Percentiles rank a stretch among this genome's conserved stretches.
Conservation (phyloP, 2,888 invertebrate species). For the Eubasilissa splendida region DNA sequence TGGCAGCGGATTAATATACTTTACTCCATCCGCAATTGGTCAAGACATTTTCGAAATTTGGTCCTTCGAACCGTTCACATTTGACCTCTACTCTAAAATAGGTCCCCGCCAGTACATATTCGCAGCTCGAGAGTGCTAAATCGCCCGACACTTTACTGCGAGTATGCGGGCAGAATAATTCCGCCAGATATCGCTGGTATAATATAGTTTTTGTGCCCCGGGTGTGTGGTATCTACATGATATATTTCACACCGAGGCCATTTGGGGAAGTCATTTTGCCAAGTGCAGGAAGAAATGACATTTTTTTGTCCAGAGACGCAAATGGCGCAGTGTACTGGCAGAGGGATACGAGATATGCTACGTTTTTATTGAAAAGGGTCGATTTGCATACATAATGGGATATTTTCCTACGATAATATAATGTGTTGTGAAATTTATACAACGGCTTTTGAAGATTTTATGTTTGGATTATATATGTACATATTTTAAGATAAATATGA, state of each 20-base stretch:
- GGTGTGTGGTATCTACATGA: background rate
- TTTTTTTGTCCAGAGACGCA: slow-evolving; percentile 1
- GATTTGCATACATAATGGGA: background rate
- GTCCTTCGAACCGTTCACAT: too few species aligned
- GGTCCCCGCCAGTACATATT: too few species aligned
- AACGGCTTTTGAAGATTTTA: too few species aligned
- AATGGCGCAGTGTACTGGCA: background rate
- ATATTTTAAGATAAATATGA: too few species aligned
- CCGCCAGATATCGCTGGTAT: slow-evolving; percentile 1
- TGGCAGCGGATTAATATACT: too few species aligned
- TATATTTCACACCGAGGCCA: slow-evolving; percentile 16
- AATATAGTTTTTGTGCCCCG: slow-evolving; percentile 14
- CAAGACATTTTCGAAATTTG: too few species aligned
- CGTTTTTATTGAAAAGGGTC: slow-evolving; percentile 19
- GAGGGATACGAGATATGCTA: background rate
- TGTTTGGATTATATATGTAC: too few species aligned
- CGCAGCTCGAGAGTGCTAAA: slow-evolving; percentile 5
- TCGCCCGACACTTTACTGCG: slow-evolving; percentile 20
- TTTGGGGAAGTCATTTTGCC: slow-evolving; percentile 26
- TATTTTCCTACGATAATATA: too few species aligned
- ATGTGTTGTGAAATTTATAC: too few species aligned
- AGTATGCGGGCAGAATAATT: slow-evolving; percentile 25
- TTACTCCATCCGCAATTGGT: too few species aligned
- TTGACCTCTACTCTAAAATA: too few species aligned
- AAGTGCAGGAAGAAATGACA: slow-evolving; percentile 17